Percentiles rank a stretch among this genome's conserved stretches.
Conservation (phyloP, 1,140 invertebrate genomes). For the Drosophila lacertosa region DNA sequence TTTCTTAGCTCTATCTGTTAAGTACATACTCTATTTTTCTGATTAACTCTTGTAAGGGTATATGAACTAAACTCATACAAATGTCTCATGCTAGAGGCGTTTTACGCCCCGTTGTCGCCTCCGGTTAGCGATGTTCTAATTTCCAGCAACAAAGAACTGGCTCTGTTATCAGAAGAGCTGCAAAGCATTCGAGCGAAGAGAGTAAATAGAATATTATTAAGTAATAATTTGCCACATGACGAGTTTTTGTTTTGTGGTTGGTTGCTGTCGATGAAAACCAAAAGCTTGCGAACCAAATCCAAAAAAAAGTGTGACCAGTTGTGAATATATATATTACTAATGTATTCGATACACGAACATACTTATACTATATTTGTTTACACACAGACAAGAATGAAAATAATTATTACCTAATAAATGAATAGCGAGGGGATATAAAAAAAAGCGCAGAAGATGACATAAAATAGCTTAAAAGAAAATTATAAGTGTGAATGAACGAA, state of each 20-base stretch:
- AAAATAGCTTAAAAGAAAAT: slow-evolving; percentile 3
- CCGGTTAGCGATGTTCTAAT: slow-evolving; percentile 68
- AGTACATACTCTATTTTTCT: no score
- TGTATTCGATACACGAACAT: slow-evolving; percentile 16
- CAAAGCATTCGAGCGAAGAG: slow-evolving; percentile 16
- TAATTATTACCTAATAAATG: slow-evolving; percentile 68
- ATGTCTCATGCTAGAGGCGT: slow-evolving; percentile 7
- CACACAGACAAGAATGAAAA: slow-evolving; percentile 33
- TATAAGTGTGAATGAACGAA: slow-evolving; percentile 18
- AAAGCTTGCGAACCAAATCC: not conserved
- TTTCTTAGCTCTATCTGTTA: slow-evolving; percentile 1
- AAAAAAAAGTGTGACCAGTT: slow-evolving; percentile 10
- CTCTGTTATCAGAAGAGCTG: not conserved
- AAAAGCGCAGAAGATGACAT: slow-evolving; percentile 17
- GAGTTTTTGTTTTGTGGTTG: not conserved
- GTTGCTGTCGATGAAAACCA: not conserved
- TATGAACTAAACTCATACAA: not conserved
- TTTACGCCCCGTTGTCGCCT: slow-evolving; percentile 9
- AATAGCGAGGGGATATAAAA: slow-evolving; percentile 15
- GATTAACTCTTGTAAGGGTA: not conserved
- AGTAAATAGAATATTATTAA: slow-evolving; percentile 46
- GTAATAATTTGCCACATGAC: slow-evolving; percentile 46
- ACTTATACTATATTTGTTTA: slow-evolving; percentile 26
- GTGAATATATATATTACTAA: slow-evolving; percentile 1
- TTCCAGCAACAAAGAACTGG: slow-evolving; percentile 16